Evolutionary conservation across 2,113 vertebrate genomes (phyloP).

Genomic region (Aleadryas rufinucha): DNA sequence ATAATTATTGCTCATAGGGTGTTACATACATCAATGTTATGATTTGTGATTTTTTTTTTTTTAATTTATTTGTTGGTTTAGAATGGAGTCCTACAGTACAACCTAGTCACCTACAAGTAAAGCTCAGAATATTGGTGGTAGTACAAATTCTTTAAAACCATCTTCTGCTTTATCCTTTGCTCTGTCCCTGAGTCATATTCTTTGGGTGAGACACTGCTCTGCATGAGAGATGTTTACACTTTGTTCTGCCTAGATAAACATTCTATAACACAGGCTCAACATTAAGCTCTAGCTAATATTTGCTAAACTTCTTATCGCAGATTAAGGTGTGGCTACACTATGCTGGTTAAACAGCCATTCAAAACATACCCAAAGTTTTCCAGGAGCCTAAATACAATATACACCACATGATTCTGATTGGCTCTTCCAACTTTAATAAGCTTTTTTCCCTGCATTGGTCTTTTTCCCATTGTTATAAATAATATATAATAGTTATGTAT

Average conservation of each 20-base stretch:
- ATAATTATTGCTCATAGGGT: background rate
- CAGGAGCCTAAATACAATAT: background rate
- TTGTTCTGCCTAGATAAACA: background rate
- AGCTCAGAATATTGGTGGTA: fast-evolving
- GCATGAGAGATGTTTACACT: background rate
- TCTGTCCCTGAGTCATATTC: background rate
- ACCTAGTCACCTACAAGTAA: background rate
- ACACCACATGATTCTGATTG: background rate
- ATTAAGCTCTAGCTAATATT: background rate
- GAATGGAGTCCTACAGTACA: background rate
- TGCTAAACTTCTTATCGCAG: background rate
- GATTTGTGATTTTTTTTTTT: background rate
- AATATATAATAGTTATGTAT: background rate
- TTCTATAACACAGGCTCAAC: background rate
- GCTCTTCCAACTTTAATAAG: background rate
- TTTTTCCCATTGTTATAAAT: background rate
- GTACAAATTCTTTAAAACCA: background rate
- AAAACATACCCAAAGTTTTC: background rate
- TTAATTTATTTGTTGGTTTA: background rate
- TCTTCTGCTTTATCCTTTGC: background rate
- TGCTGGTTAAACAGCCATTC: background rate
- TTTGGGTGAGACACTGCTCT: background rate
- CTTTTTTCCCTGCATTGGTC: background rate
- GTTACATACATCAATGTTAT: background rate
- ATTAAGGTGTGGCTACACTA: background rate